Evolutionary conservation across 1,140 invertebrate species (phyloP).

Genomic region (Drosophila subpulchrella): DNA sequence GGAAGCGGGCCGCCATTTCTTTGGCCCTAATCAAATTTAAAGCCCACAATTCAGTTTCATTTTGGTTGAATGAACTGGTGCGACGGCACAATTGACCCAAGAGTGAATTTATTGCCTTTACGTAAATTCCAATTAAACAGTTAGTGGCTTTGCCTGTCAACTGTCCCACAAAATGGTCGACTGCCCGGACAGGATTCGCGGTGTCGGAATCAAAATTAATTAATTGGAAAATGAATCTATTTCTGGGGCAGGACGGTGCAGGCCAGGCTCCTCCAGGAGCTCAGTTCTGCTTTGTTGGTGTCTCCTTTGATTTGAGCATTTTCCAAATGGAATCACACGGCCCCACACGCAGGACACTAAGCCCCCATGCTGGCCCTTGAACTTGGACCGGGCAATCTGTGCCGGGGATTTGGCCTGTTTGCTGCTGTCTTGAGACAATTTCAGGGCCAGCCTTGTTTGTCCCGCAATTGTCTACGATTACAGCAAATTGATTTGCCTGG

Average conservation of each 20-base stretch:
- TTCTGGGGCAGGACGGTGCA: constrained; percentile 16
- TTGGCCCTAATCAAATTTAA: constrained; percentile 30
- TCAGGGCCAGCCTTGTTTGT: constrained; percentile 6
- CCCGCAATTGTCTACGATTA: constrained; percentile 56
- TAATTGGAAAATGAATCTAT: constrained; percentile 75
- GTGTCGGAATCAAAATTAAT: constrained; percentile 71
- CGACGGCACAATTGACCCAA: constrained; percentile 20
- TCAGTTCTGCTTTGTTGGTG: constrained; percentile 10
- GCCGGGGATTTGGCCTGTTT: constrained; percentile 30
- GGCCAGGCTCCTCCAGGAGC: neutral
- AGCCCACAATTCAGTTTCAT: constrained; percentile 10
- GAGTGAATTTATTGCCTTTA: constrained; percentile 43
- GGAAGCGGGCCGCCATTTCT: neutral
- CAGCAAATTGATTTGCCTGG: constrained; percentile 60
- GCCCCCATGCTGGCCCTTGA: constrained; percentile 39
- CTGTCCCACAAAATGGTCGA: constrained; percentile 60
- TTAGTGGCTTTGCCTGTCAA: constrained; percentile 70
- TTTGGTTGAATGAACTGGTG: constrained; percentile 22
- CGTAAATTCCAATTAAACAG: constrained; percentile 76
- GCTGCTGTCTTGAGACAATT: constrained; percentile 41
- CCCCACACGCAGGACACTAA: constrained; percentile 16
- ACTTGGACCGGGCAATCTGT: constrained; percentile 18
- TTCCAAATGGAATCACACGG: constrained; percentile 39
- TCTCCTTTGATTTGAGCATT: constrained; percentile 42
- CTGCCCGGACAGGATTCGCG: constrained; percentile 27